A percentile compares a stretch with the other conserved stretches of the same genome.
Conservation (phyloP, 2,113 vertebrate genomes). For the Hystrix cristata region DNA sequence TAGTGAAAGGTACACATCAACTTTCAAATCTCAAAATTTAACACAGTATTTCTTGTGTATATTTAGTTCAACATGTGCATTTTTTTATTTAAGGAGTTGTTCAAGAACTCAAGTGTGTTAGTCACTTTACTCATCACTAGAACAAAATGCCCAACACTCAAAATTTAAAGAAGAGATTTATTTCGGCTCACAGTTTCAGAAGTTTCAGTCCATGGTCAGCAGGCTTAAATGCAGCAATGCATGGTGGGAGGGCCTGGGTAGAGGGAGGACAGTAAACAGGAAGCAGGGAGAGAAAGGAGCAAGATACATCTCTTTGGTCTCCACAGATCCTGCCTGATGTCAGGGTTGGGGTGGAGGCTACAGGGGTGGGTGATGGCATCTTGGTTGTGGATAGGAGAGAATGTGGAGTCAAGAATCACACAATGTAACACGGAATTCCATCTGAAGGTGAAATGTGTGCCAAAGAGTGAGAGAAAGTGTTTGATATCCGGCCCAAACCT, state of each 20-base stretch:
- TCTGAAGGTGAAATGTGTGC: neutral
- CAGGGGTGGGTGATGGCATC: neutral
- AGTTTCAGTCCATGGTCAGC: neutral
- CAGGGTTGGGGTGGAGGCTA: neutral
- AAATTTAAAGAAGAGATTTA: neutral
- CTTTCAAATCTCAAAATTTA: constrained; percentile 6
- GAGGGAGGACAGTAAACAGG: neutral
- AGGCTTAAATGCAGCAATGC: neutral
- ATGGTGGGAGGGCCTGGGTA: neutral
- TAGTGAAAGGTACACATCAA: neutral
- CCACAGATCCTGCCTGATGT: neutral
- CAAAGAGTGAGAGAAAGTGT: neutral
- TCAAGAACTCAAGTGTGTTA: neutral
- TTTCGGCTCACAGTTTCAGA: neutral
- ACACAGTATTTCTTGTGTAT: neutral
- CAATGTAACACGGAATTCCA: neutral
- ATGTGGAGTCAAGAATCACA: constrained; percentile 23
- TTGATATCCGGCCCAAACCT: constrained; percentile 26
- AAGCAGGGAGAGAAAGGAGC: neutral
- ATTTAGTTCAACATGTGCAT: neutral
- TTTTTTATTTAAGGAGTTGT: neutral
- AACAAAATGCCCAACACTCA: neutral
- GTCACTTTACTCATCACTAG: neutral
- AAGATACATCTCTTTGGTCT: neutral
- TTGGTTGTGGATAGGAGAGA: neutral